Percentiles rank a stretch among this genome's conserved stretches.
Evolutionary conservation across 1,140 invertebrate genomes (phyloP).

Genomic region (Reticulitermes speratus): DNA sequence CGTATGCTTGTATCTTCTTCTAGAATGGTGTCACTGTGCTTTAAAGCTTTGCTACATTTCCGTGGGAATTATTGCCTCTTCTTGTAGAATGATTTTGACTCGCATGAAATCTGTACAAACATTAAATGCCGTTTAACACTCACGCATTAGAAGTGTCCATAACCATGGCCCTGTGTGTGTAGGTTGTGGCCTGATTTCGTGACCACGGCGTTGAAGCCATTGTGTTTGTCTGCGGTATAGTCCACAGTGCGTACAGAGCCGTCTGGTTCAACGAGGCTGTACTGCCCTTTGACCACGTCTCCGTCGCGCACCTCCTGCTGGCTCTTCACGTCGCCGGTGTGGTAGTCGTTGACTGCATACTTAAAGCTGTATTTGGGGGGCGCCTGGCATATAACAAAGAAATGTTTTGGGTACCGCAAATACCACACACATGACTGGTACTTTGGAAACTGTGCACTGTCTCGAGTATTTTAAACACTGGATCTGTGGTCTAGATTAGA

Average conservation of each 20-base stretch:
- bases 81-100: too few species aligned
- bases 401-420: background rate
- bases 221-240: constrained; percentile 27
- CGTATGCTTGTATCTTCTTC: too few species aligned
- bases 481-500: too few species aligned
- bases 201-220: constrained; percentile 23
- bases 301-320: constrained; percentile 55
- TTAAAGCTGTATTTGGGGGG: constrained; percentile 52
- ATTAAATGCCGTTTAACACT: too few species aligned
- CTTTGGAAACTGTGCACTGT: too few species aligned
- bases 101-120: too few species aligned
- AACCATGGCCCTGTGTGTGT: background rate
- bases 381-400: background rate
- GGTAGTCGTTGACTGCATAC: constrained; percentile 54
- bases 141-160: background rate
- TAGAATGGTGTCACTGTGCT: too few species aligned
- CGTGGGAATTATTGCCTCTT: too few species aligned
- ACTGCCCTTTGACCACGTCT: constrained; percentile 41
- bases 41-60: too few species aligned
- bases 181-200: background rate
- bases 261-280: constrained; percentile 28
- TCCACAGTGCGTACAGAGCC: constrained; percentile 30
- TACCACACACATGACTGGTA: too few species aligned
- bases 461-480: too few species aligned
- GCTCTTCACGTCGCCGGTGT: constrained; percentile 57